Base-by-base conservation (phyloP, 2,888 invertebrate genomes). In the Leptopterna dolabrata region DNA sequence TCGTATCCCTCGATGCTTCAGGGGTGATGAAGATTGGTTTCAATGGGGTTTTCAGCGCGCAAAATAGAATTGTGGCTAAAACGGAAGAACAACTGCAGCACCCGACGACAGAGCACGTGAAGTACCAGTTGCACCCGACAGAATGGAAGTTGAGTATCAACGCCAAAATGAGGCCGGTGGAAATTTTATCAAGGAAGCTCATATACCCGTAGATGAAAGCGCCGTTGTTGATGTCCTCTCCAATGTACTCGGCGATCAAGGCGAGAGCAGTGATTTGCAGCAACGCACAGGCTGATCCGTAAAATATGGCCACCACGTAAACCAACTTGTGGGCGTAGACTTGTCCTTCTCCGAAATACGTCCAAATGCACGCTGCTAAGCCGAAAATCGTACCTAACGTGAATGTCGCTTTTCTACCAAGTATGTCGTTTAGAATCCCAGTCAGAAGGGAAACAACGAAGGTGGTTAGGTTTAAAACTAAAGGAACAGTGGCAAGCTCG, bases 201-300 rank as follows among this genome's bases (percentile, higher is more conserved):
- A 88, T 81, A n/a, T 78, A 73, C n/a, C 88, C 88, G 78, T 80
- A 88, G 43, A 88, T 76, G 76, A 86, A 81, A 0, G 88, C 88
- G 9, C 86, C 85, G 82, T 88, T 71, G 30, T 85, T 55, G 14
- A 73, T 76, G 76, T 88, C 82, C 24, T 71, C 73, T 13, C 88
- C 88, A 13, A 88, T 88, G 41, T 63, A 45, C 14, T 86, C 81
- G 1, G 88, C 70, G 41, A 85, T 81, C 27, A 88, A 11, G 9
- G 86, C 80, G 47, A 88, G 30, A n/a, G 86, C 86, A 0, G 86
- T 86, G 6, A 88, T 70, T 45, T 85, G 85, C 29, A 85, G 51
- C 14, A 85, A 47, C 3, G 85, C 85, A 16, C 30, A 71, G 3
- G 85, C 73, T 19, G 47, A 16, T 13, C 85, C 85, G 73, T 73